A percentile compares a stretch with the other conserved stretches of the same genome.
phyloP scores from a whole-genome alignment of 2,888 invertebrate genomes.

The Volucella inanis region DNA sequence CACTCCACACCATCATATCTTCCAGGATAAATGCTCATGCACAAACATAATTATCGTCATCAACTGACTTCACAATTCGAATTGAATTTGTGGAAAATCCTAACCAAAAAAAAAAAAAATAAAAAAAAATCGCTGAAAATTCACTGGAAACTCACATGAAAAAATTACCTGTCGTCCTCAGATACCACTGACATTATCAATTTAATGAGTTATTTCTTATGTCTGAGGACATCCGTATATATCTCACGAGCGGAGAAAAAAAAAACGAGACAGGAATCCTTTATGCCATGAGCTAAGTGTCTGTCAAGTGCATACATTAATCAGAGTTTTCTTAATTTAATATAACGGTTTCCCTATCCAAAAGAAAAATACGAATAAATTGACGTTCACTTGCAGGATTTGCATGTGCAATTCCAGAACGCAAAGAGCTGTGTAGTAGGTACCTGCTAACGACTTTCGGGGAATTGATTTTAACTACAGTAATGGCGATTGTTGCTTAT shows the following conservation, averaged over 20 bases:
- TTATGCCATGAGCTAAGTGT: conserved; percentile 24
- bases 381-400: conserved; percentile 34
- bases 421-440: conserved; percentile 6
- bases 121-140: conserved; percentile 24
- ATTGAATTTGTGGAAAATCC: conserved; percentile 21
- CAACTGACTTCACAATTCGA: not conserved
- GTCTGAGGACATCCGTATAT: conserved; percentile 14
- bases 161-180: conserved; percentile 73
- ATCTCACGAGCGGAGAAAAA: conserved; percentile 9
- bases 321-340: conserved; percentile 72
- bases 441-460: conserved; percentile 44
- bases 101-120: no score
- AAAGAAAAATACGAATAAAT: conserved; percentile 34
- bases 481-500: conserved; percentile 11
- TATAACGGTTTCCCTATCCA: conserved; percentile 21
- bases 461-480: conserved; percentile 54
- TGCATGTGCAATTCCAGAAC: conserved; percentile 32
- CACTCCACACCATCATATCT: not conserved
- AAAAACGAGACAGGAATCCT: conserved; percentile 7
- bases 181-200: conserved; percentile 54
- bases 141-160: conserved; percentile 10
- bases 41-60: not conserved
- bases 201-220: conserved; percentile 63
- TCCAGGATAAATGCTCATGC: not conserved
- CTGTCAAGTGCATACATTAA: conserved; percentile 70